These are phyloP conservation scores for Neria commutata DNA, from an alignment of 2,888 invertebrate genomes.

Conservation along the genomic window DNA sequence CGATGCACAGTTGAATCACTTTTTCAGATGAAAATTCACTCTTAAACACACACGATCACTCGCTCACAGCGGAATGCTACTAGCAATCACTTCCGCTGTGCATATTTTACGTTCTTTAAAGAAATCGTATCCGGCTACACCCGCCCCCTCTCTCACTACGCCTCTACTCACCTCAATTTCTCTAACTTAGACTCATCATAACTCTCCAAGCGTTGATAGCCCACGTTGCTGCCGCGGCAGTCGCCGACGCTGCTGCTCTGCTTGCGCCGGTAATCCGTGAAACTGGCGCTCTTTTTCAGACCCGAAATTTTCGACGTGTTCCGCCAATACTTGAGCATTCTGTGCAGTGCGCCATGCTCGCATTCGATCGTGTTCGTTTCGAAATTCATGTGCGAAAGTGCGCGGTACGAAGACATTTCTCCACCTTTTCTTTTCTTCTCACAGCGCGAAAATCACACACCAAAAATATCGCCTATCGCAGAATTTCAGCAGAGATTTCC, in stretches of 20 bases:
- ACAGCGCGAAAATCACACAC: too few relatives aligned
- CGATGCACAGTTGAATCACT: not conserved
- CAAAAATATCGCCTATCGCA: not conserved
- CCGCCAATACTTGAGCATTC: slow-evolving; percentile 53
- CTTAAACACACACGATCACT: not conserved
- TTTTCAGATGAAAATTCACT: not conserved
- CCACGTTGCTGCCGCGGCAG: slow-evolving; percentile 21
- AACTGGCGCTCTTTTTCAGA: slow-evolving; percentile 50
- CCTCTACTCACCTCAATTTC: slow-evolving; percentile 43
- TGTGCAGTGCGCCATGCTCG: slow-evolving; percentile 39
- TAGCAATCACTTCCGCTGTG: too few relatives aligned
- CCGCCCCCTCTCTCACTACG: too few relatives aligned
- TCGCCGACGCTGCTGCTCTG: slow-evolving; percentile 14
- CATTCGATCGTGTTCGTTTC: slow-evolving; percentile 9
- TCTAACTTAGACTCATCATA: slow-evolving; percentile 48
- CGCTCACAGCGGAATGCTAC: not conserved
- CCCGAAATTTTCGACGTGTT: slow-evolving; percentile 45
- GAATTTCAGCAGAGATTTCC: too few relatives aligned
- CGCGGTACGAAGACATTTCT: slow-evolving; percentile 46
- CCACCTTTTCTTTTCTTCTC: not conserved
- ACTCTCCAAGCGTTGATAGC: slow-evolving; percentile 51
- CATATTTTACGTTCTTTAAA: too few relatives aligned
- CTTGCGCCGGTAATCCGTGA: slow-evolving; percentile 44
- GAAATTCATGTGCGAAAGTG: slow-evolving; percentile 36
- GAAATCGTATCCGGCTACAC: too few relatives aligned